A percentile compares a stretch with the other conserved stretches of the same genome.
phyloP scores from a whole-genome alignment of 2,888 invertebrate genomes.

The Plagodis pulveraria region DNA sequence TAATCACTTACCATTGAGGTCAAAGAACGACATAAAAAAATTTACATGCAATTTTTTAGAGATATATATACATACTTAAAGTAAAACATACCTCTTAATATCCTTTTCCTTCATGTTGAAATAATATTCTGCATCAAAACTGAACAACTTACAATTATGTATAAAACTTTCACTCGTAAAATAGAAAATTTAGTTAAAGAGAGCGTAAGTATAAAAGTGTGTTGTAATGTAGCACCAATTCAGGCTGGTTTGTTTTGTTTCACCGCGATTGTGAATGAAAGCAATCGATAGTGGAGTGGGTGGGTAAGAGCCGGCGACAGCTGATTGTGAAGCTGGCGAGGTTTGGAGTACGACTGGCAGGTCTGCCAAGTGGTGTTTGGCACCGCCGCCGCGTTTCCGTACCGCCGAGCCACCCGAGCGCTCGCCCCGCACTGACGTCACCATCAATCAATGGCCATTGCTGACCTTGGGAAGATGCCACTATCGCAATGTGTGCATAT shows the following conservation, averaged over 20 bases:
- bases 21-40: no score
- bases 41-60: neutral
- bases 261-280: conserved; percentile 52
- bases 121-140: conserved; percentile 26
- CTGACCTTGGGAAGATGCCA: conserved; percentile 48
- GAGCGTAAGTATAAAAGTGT: conserved; percentile 16
- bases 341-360: conserved; percentile 24
- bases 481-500: conserved; percentile 35
- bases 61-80: conserved; percentile 1
- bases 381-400: neutral
- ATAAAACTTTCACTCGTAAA: conserved; percentile 47
- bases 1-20: no score
- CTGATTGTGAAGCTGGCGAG: conserved; percentile 40
- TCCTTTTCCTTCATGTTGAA: conserved; percentile 64
- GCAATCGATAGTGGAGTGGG: conserved; percentile 47
- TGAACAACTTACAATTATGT: conserved; percentile 32
- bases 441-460: conserved; percentile 54
- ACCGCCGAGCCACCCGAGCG: conserved; percentile 19
- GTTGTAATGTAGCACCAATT: conserved; percentile 38
- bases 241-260: conserved; percentile 51
- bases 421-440: conserved; percentile 42
- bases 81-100: conserved; percentile 52
- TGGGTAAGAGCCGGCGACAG: conserved; percentile 35
- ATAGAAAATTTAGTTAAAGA: conserved; percentile 16
- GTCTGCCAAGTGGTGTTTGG: neutral